Percentiles rank a stretch among this genome's conserved stretches.
Evolutionary conservation across 2,113 vertebrate species (phyloP).

Genomic region (Erythrolamprus reginae): DNA sequence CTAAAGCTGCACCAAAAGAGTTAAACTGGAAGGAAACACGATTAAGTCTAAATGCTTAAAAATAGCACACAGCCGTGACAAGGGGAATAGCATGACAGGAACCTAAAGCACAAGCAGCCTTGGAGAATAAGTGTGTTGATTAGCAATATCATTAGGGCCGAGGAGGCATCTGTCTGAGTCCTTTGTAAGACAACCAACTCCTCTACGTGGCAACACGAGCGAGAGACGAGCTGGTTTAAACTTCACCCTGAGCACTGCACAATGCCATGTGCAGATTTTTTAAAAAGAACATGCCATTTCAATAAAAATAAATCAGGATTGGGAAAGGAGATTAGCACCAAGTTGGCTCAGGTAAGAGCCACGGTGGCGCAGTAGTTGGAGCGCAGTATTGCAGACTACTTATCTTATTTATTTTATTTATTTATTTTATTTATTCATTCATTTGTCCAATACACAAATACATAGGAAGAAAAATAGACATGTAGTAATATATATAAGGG

Average conservation of each 20-base stretch:
- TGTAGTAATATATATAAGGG: no score
- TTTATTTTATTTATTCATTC: no score
- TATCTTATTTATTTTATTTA: no score
- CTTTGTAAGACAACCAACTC: conserved; percentile 54
- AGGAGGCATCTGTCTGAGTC: conserved; percentile 56
- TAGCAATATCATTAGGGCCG: conserved; percentile 63
- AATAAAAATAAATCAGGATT: conserved; percentile 26
- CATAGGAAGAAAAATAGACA: no score
- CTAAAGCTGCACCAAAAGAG: not conserved
- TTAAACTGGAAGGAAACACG: conserved; percentile 2
- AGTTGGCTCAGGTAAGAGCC: conserved; percentile 2
- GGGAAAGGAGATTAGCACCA: not conserved
- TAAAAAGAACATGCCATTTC: conserved; percentile 40
- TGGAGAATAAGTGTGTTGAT: conserved; percentile 60
- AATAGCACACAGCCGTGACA: conserved; percentile 48
- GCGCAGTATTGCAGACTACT: no score
- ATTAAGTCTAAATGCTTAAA: conserved; percentile 50
- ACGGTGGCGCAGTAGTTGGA: no score
- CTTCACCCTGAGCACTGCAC: conserved; percentile 50
- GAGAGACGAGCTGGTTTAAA: conserved; percentile 48
- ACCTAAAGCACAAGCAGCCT: conserved; percentile 57
- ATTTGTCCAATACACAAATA: no score
- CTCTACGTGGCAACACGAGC: conserved; percentile 33
- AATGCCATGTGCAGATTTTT: conserved; percentile 50
- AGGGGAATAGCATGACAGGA: conserved; percentile 50